Evolutionary conservation across 2,797 vertebrate genomes (phyloP).

Genomic region (Presbytis comata): DNA sequence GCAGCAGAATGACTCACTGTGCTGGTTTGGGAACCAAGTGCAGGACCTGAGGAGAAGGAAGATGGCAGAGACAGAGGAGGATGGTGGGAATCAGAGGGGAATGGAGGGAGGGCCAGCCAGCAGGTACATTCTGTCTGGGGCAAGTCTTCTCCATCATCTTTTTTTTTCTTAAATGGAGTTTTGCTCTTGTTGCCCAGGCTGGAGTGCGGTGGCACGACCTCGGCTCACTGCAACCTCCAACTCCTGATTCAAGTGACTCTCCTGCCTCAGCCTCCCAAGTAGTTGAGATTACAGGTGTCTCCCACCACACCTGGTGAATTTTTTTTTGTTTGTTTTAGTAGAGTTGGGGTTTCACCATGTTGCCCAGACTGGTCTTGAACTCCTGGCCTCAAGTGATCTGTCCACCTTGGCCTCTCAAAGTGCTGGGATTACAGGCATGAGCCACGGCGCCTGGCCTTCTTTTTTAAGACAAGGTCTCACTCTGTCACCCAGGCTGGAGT

Average conservation of each 20-base stretch:
- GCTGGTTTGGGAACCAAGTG: neutral
- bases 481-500: neutral
- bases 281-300: neutral
- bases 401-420: neutral
- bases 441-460: neutral
- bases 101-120: accelerated
- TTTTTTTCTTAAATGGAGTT: neutral
- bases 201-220: neutral
- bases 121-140: accelerated
- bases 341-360: neutral
- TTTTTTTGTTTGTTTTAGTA: neutral
- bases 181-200: neutral
- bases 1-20: neutral
- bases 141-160: neutral
- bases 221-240: neutral
- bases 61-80: neutral
- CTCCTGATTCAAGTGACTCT: neutral
- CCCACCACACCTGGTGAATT: neutral
- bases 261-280: neutral
- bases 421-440: neutral
- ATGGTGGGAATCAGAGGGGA: accelerated
- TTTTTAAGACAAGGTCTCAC: neutral
- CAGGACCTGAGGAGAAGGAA: neutral
- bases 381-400: neutral
- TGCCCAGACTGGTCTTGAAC: neutral